These are phyloP conservation scores for Gopherus evgoodei DNA, from an alignment of 2,113 vertebrate species.

Conservation along the genomic window DNA sequence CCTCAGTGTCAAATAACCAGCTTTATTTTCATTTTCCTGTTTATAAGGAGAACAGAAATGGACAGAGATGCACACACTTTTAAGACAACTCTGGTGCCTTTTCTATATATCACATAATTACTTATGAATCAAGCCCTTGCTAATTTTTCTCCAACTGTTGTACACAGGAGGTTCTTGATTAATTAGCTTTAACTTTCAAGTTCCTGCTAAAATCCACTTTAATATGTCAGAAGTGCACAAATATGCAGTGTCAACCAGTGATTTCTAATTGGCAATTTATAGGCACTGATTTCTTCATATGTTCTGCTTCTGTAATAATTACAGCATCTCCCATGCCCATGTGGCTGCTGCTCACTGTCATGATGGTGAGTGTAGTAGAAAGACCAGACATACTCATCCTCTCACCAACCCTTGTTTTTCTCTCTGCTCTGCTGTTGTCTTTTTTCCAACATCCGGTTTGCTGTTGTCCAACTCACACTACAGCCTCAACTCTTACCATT, in stretches of 20 bases:
- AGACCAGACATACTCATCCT: not conserved
- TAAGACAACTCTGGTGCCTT: not conserved
- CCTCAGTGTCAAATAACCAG: not conserved
- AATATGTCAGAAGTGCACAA: not conserved
- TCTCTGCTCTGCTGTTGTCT: not conserved
- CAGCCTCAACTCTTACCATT: not conserved
- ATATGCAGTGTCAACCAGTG: not conserved
- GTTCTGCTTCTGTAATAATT: not conserved
- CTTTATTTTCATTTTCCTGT: not conserved
- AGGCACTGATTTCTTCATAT: not conserved
- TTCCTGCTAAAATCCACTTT: not conserved
- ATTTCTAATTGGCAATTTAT: not conserved
- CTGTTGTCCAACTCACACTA: not conserved
- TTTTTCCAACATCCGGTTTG: not conserved
- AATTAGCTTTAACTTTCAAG: not conserved
- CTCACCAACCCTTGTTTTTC: not conserved
- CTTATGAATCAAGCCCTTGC: not conserved
- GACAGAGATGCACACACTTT: not conserved
- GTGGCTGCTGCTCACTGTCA: not conserved
- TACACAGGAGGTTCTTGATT: not conserved
- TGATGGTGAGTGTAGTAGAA: not conserved
- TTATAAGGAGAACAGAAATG: no score
- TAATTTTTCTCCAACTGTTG: not conserved
- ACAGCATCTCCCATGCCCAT: not conserved
- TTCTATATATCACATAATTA: not conserved